These are phyloP conservation scores for Andricus curvator DNA, from an alignment of 2,888 invertebrate species.

Conservation along the genomic window DNA sequence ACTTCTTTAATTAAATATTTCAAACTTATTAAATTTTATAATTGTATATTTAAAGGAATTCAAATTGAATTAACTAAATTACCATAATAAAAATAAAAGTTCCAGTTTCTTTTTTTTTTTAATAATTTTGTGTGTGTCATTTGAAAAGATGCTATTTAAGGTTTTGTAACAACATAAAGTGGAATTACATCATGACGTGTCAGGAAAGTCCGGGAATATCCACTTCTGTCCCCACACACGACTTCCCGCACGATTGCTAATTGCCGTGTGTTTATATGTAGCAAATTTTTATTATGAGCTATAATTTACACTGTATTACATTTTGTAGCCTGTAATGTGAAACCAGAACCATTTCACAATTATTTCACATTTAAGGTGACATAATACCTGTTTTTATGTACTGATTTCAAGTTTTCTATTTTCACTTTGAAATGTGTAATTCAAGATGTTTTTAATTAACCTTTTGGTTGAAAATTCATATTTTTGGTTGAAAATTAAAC, in stretches of 20 bases:
- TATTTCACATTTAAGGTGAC: background rate
- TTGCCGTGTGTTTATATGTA: background rate
- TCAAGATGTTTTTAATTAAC: too few relatives aligned
- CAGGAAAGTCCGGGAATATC: background rate
- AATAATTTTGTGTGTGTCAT: background rate
- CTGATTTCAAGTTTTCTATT: background rate
- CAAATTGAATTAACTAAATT: too few relatives aligned
- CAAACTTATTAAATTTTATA: too few relatives aligned
- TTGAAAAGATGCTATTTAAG: background rate
- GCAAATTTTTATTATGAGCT: background rate
- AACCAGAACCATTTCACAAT: background rate
- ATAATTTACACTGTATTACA: background rate
- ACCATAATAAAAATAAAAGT: background rate
- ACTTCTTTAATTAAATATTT: too few relatives aligned
- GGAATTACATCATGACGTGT: background rate
- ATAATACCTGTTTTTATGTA: background rate
- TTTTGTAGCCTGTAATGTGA: background rate
- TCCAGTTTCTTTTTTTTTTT: background rate
- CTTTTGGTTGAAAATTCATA: too few relatives aligned
- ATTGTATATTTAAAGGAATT: too few relatives aligned
- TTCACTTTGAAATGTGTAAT: too few relatives aligned
- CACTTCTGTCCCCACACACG: constrained; percentile 1
- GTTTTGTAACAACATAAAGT: background rate
- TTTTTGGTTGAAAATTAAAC: too few relatives aligned
- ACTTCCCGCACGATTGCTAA: background rate